Conservation (phyloP, 2,113 vertebrate genomes). For the Tachysurus fulvidraco region DNA sequence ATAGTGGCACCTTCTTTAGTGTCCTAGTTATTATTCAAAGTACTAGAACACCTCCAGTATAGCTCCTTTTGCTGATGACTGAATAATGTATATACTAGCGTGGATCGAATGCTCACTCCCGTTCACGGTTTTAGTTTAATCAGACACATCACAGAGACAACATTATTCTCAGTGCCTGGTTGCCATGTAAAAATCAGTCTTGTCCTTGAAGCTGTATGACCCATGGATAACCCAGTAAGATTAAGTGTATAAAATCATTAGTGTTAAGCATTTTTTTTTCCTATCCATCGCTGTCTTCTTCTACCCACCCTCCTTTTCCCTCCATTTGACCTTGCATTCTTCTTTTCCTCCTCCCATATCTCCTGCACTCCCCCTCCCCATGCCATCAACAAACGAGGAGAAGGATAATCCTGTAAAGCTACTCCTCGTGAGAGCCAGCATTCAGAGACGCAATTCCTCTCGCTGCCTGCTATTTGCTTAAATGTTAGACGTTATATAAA, state of each 20-base stretch:
- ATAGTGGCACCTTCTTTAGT: not conserved
- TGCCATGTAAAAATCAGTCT: not conserved
- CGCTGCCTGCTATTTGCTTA: not conserved
- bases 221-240: not conserved
- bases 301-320: not conserved
- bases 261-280: not conserved
- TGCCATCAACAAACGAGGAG: not conserved
- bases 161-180: not conserved
- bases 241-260: constrained; percentile 4
- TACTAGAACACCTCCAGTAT: not conserved
- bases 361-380: not conserved
- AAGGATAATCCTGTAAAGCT: constrained; percentile 21
- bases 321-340: constrained; percentile 33
- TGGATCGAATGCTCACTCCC: not conserved
- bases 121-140: not conserved
- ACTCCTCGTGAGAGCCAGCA: not conserved
- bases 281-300: not conserved
- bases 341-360: not conserved
- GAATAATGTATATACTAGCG: not conserved
- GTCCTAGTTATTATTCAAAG: not conserved
- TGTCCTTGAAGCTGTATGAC: not conserved
- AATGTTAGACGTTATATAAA: not conserved
- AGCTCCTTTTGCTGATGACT: not conserved
- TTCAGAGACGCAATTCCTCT: not conserved
- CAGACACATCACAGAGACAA: not conserved